phyloP scores from a whole-genome alignment of 2,888 invertebrate species.

The Drymonia ruficornis region DNA sequence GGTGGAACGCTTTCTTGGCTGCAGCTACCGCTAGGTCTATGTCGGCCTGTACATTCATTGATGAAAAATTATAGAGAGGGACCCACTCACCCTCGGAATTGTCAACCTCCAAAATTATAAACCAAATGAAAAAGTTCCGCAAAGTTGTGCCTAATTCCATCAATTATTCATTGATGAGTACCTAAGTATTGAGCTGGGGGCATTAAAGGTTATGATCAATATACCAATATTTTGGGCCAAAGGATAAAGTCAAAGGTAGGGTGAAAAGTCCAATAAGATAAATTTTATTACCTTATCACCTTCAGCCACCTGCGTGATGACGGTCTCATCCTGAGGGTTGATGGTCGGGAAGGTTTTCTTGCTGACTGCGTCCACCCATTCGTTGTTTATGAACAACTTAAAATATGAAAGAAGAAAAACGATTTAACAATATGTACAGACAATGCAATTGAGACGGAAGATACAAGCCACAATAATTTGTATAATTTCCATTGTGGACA shows the following conservation, averaged over 20 bases:
- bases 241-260: too few relatives aligned
- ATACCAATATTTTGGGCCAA: too few relatives aligned
- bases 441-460: not conserved
- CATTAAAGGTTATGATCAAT: not conserved
- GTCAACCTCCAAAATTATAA: too few relatives aligned
- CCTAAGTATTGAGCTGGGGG: not conserved
- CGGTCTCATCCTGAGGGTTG: conserved; percentile 92
- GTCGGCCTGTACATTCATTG: conserved; percentile 86
- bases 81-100: too few relatives aligned
- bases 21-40: conserved; percentile 92
- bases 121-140: too few relatives aligned
- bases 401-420: conserved; percentile 13
- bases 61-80: too few relatives aligned
- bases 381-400: conserved; percentile 92
- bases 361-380: conserved; percentile 91
- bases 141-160: too few relatives aligned
- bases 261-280: too few relatives aligned
- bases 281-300: conserved; percentile 89
- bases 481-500: not conserved
- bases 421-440: not conserved
- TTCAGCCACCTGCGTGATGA: conserved; percentile 91
- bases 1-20: conserved; percentile 90
- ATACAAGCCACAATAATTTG: too few relatives aligned
- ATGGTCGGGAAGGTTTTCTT: conserved; percentile 94
- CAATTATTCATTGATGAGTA: too few relatives aligned